Percentiles rank a stretch among this genome's conserved stretches.
These are phyloP conservation scores for Silurus glanis DNA, from an alignment of 2,113 vertebrate species.

Conservation along the genomic window DNA sequence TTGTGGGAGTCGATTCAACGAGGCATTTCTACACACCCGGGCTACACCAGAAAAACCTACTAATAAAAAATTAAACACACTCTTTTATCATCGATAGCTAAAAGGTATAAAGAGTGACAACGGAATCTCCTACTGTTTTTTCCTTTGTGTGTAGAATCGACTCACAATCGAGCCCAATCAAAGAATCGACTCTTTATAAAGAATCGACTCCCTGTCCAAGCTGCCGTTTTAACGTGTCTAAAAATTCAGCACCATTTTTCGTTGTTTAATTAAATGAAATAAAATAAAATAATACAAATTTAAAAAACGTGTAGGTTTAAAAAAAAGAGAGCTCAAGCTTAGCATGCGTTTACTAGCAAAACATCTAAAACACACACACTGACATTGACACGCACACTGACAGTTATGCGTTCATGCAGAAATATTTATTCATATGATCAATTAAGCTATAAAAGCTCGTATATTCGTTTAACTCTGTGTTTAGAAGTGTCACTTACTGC, in stretches of 20 bases:
- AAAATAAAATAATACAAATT: too few species aligned
- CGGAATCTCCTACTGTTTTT: neutral
- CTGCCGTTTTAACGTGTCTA: too few species aligned
- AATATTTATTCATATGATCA: neutral
- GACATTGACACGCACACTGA: neutral
- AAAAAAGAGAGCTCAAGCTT: neutral
- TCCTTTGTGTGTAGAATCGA: neutral
- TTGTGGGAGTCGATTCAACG: neutral
- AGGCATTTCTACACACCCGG: neutral
- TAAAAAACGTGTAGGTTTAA: too few species aligned
- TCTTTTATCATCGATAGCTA: neutral
- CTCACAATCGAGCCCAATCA: neutral
- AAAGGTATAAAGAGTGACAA: neutral
- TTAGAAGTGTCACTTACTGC: constrained; percentile 15
- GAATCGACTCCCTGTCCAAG: neutral
- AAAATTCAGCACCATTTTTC: too few species aligned
- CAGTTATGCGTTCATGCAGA: neutral
- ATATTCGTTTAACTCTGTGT: neutral
- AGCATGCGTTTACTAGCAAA: neutral
- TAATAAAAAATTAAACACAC: too few species aligned
- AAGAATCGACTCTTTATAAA: neutral
- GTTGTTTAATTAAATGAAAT: neutral
- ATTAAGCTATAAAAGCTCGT: neutral
- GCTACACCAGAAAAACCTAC: neutral
- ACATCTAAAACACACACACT: neutral